A percentile compares a stretch with the other conserved stretches of the same genome.
These are phyloP conservation scores for Steinernema feltiae DNA, from an alignment of 1,140 invertebrate species.

Conservation along the genomic window DNA sequence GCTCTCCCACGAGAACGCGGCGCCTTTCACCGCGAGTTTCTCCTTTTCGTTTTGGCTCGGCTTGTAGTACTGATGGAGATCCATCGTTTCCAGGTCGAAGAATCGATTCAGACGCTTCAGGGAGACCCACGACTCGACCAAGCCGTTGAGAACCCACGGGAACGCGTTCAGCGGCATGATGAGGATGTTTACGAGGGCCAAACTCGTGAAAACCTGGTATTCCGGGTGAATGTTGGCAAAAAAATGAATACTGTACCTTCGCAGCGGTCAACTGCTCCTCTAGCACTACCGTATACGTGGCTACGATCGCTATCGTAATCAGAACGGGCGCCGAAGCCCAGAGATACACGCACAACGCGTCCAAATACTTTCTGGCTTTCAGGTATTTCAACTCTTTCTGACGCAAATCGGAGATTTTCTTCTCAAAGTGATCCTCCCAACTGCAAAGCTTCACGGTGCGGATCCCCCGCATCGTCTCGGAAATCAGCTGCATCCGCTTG, in stretches of 20 bases:
- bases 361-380: slow-evolving; percentile 81
- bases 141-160: slow-evolving; percentile 93
- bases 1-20: slow-evolving; percentile 33
- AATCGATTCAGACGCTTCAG: slow-evolving; percentile 61
- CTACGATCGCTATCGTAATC: slow-evolving; percentile 84
- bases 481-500: slow-evolving; percentile 73
- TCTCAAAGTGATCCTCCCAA: slow-evolving; percentile 82
- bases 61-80: slow-evolving; percentile 36
- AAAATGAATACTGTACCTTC: slow-evolving; percentile 64
- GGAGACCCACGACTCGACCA: slow-evolving; percentile 76
- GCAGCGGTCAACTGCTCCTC: slow-evolving; percentile 76
- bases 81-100: slow-evolving; percentile 50
- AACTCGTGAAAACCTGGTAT: slow-evolving; percentile 76
- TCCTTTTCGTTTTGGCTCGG: slow-evolving; percentile 27
- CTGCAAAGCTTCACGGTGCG: slow-evolving; percentile 82
- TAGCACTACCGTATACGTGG: slow-evolving; percentile 72
- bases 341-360: slow-evolving; percentile 96
- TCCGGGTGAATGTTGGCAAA: background rate
- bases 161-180: slow-evolving; percentile 91
- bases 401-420: slow-evolving; percentile 64
- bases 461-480: slow-evolving; percentile 79
- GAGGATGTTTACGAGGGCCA: slow-evolving; percentile 90
- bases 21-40: slow-evolving; percentile 27
- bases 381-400: slow-evolving; percentile 71
- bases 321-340: slow-evolving; percentile 97